Base-by-base conservation (phyloP, 1,140 invertebrate species). In the Temnothorax nylanderi region DNA sequence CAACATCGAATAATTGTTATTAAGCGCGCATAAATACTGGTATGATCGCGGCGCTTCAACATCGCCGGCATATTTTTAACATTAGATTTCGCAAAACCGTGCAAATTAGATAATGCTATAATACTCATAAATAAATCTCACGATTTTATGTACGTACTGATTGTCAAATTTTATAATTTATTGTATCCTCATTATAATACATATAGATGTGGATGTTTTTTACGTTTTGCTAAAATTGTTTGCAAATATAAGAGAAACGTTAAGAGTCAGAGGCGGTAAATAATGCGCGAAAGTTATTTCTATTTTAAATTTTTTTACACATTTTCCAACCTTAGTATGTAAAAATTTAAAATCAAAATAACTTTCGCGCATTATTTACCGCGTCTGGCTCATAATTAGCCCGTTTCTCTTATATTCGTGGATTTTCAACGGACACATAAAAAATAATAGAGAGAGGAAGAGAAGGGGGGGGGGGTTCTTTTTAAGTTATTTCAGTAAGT, bases 1-100 rank as follows among this genome's bases (percentile, higher is more conserved):
- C 56, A 84, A 84, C 58, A 75, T 74, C 69, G 41, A 58, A 75
- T 75, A 84, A 84, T 84, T 75, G 41, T 74, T 62, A 84, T 84
- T 84, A 84, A 74, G 67, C 54, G 21, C 67, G 26, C 69, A 74
- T 74, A 75, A 60, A 75, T 75, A 84, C 34, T 54, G 62, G 47
- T 51, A 67, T 41, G 18, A 74, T 74, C 67, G 54, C n/a, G 41
- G 10, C 34, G 49, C 13, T 26, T 2, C 69, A 18, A 82, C 32
- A 60, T 47, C 13, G 54, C 26, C 32, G 80, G 0, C 56, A 47
- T 74, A 47, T 58, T 82, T 84, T 84, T 84, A 84, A 74, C 41
- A 62, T 21, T 47, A 74, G 54, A 37, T 49, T 75, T 62, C 13
- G n/a, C 26, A 4, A 75, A 84, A 74, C 13, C 7, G 47, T 26